Evolutionary conservation across 2,888 invertebrate species (phyloP).

Genomic region (Drosophila mimica): DNA sequence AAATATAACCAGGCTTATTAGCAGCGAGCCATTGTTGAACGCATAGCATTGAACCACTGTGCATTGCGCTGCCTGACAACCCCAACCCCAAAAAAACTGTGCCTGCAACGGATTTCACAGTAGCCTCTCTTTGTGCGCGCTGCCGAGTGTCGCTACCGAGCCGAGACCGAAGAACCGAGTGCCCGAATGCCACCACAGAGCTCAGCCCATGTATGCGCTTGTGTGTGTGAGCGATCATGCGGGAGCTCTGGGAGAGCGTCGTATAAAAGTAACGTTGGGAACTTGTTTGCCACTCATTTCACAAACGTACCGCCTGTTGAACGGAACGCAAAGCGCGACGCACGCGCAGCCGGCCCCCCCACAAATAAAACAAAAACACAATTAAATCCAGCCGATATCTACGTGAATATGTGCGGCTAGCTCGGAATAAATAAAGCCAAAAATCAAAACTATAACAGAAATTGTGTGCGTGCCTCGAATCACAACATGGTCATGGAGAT

Average conservation of each 20-base stretch:
- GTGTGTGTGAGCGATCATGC: slow-evolving; percentile 66
- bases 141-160: slow-evolving; percentile 70
- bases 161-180: slow-evolving; percentile 59
- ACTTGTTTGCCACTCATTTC: slow-evolving; percentile 85
- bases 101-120: slow-evolving; percentile 68
- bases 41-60: slow-evolving; percentile 50
- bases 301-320: slow-evolving; percentile 81
- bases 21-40: neutral
- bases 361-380: slow-evolving; percentile 29
- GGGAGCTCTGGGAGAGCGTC: slow-evolving; percentile 70
- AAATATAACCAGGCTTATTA: neutral
- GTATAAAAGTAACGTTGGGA: slow-evolving; percentile 84
- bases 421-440: slow-evolving; percentile 23
- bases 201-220: slow-evolving; percentile 14
- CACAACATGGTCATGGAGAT: slow-evolving; percentile 86
- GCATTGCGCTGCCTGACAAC: slow-evolving; percentile 47
- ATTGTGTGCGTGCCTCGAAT: slow-evolving; percentile 32
- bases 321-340: slow-evolving; percentile 69
- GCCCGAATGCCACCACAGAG: slow-evolving; percentile 47
- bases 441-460: slow-evolving; percentile 22
- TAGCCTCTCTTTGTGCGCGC: slow-evolving; percentile 78
- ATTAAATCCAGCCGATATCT: slow-evolving; percentile 28
- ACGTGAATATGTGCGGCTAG: slow-evolving; percentile 65
- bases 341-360: slow-evolving; percentile 55
- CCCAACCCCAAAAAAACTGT: slow-evolving; percentile 56